Evolutionary conservation across 2,888 invertebrate genomes (phyloP).

Genomic region (Galerucella calmariensis): DNA sequence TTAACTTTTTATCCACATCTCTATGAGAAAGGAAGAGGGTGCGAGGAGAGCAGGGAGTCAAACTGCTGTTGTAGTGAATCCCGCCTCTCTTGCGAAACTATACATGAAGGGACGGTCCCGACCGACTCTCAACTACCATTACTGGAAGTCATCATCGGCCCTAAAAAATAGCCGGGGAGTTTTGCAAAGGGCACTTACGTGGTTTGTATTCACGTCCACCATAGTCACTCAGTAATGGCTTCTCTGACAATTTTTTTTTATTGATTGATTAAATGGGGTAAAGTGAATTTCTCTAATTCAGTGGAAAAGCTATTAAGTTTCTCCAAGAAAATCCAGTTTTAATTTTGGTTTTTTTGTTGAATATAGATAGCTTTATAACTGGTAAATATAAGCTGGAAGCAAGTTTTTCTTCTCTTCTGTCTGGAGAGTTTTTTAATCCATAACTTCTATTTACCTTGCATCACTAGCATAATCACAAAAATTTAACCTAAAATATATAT

Average conservation of each 20-base stretch:
- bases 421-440: no score
- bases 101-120: conserved; percentile 36
- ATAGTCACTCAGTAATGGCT: conserved; percentile 39
- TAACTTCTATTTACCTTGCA: no score
- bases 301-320: not conserved
- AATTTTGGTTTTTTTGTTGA: not conserved
- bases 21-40: conserved; percentile 28
- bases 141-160: conserved; percentile 53
- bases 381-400: no score
- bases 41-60: conserved; percentile 36
- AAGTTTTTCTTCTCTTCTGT: no score
- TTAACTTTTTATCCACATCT: conserved; percentile 45
- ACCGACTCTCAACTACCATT: conserved; percentile 53
- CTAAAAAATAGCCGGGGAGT: conserved; percentile 38
- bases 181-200: conserved; percentile 42
- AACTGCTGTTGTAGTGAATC: conserved; percentile 43
- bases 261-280: not conserved
- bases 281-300: not conserved
- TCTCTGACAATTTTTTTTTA: conserved; percentile 24
- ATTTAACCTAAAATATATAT: no score
- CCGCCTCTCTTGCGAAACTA: conserved; percentile 52
- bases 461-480: no score
- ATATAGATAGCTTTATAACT: not conserved
- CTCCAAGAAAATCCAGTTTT: not conserved
- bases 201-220: conserved; percentile 43